These are phyloP conservation scores for Temnothorax ravouxi DNA, from an alignment of 2,888 invertebrate species.

Conservation along the genomic window DNA sequence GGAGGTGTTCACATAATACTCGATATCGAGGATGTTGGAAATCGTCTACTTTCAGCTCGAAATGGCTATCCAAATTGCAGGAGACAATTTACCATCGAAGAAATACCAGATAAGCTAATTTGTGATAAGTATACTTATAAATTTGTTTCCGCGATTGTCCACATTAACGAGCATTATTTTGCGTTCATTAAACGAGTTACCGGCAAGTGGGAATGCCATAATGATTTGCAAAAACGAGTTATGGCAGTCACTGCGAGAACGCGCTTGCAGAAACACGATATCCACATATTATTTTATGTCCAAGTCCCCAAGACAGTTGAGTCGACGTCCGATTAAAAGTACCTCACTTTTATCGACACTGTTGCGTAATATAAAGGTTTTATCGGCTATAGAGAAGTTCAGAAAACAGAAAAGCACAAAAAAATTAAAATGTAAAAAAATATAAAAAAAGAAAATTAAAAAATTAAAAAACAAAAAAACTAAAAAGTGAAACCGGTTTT, in stretches of 20 bases:
- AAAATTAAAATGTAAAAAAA: background rate
- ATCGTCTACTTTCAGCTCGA: background rate
- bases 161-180: background rate
- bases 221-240: background rate
- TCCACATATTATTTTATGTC: background rate
- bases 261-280: background rate
- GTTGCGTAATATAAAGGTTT: background rate
- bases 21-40: background rate
- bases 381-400: background rate
- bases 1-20: background rate
- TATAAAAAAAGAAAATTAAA: background rate
- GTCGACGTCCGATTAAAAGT: background rate
- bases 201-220: background rate
- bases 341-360: background rate
- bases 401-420: background rate
- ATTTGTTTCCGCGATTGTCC: background rate
- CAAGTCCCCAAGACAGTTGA: background rate
- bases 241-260: background rate
- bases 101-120: conserved; percentile 1
- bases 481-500: conserved; percentile 11
- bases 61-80: background rate
- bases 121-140: background rate
- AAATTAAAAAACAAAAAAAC: background rate
- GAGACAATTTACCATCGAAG: background rate
- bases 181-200: background rate